phyloP scores from a whole-genome alignment of 2,888 invertebrate species.

The Zootermopsis nevadensis region DNA sequence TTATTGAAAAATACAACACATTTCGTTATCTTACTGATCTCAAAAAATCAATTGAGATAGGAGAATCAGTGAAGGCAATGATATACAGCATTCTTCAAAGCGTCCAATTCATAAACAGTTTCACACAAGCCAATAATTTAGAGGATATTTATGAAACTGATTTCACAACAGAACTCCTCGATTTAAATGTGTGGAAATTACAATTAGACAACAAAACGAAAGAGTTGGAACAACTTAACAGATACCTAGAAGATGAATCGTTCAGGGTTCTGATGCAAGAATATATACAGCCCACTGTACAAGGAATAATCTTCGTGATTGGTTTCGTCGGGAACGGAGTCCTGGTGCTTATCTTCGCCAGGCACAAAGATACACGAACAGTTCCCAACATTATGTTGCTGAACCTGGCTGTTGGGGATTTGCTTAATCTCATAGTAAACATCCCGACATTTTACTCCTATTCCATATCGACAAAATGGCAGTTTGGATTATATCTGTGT shows the following conservation, averaged over 20 bases:
- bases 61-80: neutral
- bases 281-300: neutral
- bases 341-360: neutral
- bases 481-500: neutral
- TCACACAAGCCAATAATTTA: neutral
- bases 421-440: neutral
- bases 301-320: neutral
- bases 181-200: neutral
- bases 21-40: neutral
- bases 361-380: neutral
- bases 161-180: neutral
- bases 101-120: neutral
- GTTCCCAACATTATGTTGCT: neutral
- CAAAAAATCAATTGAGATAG: neutral
- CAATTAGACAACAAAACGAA: neutral
- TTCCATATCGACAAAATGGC: neutral
- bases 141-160: neutral
- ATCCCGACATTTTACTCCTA: neutral
- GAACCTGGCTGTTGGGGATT: neutral
- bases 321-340: neutral
- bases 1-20: neutral
- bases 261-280: neutral
- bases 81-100: neutral
- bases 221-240: too few species aligned
- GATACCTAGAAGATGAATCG: neutral